Base-by-base conservation (phyloP, 2,888 invertebrate species). In the Oeneis ivallda region DNA sequence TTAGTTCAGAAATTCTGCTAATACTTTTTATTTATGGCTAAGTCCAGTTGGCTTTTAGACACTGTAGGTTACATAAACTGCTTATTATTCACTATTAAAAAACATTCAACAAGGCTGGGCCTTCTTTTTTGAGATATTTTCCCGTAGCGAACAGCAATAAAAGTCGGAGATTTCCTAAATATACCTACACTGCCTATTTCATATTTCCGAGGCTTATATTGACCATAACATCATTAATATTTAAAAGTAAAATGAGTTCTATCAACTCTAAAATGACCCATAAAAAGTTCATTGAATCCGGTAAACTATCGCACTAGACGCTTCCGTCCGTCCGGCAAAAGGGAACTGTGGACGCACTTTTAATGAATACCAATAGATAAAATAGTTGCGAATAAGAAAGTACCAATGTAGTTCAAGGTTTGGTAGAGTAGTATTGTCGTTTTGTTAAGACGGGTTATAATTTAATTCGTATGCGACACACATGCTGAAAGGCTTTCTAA, bases 221-320 rank as follows among this genome's bases (percentile, higher is more conserved):
- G 67, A 65, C 64, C 66, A 62, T 67, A 71, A 69, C 68, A 64
- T 68, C 65, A 45, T 70, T 70, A 67, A 68, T 65, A 69, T 71
- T 64, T 64, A 56, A 64, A 69, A 67, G 65, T 62, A 67, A 68
- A 67, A 69, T 47, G 39, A 64, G 58, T 58, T 52, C 41, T 19
- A 53, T 58, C 41, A 58, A 65, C 13, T 62, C 75, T 76, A 70
- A 71, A 65, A 67, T 76, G 85, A 82, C 86, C 86, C 72, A 82
- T 76, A 86, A 82, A 86, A 76, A 79, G 87, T 84, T 86, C 88
- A 84, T 81, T 85, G 85, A 81, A 83, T 86, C 85, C 83, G 83
- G 86, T 83, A 85, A 86, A 87, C 84, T 82, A 82, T 84, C 75
- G 79, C 17, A 57, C 56, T 60, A 66, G 77, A 74, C 79, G 79